Percentiles rank a stretch among this genome's conserved stretches.
Conservation (phyloP, 1,140 invertebrate species). For the Drosophila nigromelanica region DNA sequence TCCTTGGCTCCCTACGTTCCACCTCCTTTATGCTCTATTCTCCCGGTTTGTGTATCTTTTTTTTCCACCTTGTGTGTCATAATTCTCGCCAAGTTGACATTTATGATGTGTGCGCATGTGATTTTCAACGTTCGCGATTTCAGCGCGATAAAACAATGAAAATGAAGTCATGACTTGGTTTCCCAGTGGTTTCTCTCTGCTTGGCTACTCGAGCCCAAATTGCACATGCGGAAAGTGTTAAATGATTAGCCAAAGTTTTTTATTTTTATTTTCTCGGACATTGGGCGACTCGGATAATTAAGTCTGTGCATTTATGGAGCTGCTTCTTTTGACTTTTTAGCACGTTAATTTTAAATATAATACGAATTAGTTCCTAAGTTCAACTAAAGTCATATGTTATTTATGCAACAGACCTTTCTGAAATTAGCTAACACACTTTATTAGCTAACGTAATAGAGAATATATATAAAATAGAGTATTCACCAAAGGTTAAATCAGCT, state of each 20-base stretch:
- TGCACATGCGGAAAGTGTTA: conserved; percentile 37
- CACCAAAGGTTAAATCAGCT: no score
- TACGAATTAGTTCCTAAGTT: no score
- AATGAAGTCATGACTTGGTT: conserved; percentile 68
- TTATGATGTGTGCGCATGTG: conserved; percentile 81
- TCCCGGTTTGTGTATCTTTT: conserved; percentile 7
- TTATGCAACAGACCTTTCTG: background rate
- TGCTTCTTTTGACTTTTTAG: background rate
- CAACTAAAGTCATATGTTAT: background rate
- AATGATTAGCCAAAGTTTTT: conserved; percentile 40
- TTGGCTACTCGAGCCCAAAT: conserved; percentile 15
- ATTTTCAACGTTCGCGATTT: conserved; percentile 62
- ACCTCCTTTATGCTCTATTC: conserved; percentile 9
- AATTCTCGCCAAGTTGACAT: conserved; percentile 80
- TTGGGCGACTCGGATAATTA: conserved; percentile 3
- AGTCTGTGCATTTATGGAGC: background rate
- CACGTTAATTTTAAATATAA: background rate
- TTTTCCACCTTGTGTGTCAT: conserved; percentile 61
- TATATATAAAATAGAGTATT: background rate
- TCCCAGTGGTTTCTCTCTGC: conserved; percentile 28
- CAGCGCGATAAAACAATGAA: conserved; percentile 73
- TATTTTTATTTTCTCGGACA: conserved; percentile 8
- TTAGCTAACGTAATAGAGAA: background rate
- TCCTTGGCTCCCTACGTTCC: background rate
- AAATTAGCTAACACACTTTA: background rate